Base-by-base conservation (phyloP, 1,140 invertebrate species). In the Nomia melanderi region DNA sequence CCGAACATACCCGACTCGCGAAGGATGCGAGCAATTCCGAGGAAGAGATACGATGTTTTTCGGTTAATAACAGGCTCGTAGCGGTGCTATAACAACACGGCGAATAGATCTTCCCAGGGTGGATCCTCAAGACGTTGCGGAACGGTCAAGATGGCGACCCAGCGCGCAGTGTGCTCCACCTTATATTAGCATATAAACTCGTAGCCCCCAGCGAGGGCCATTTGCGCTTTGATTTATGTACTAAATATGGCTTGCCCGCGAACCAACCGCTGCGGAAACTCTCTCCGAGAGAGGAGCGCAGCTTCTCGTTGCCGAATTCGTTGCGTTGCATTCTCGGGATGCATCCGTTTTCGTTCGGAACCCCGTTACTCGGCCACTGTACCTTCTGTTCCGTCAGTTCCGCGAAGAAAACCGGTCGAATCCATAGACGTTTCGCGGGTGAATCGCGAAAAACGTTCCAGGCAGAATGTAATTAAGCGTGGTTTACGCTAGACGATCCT, bases 101-200 rank as follows among this genome's bases (percentile, higher is more conserved):
- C 60, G 54, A 64, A 31, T 64, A 59, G 47, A 56, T 77, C 62
- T 77, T 73, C 39, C 59, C 8, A 29, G 47, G 47, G 77, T 65
- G 76, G 78, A 78, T 70, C 66, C 56, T 57, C 83, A 89, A 90
- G 88, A 89, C 89, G 85, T 72, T 83, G 67, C 88, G 86, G 88
- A 77, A 76, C 84, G 90, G 89, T 91, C 90, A 92, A 92, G 91
- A 91, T 90, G 90, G 90, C 89, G 87, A 67, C 69, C 25, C 14
- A 20, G 60, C 39, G 53, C 53, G 88, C 90, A 88, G 86, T 88
- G 88, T 89, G 86, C 87, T 90, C 71, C 81, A 85, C 86, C 86
- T 89, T 90, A 86, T 90, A 90, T 92, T 92, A 91, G 91, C 91
- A 92, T 92, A 91, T 89, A 92, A 91, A 91, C 87, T 90, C 88